A percentile compares a stretch with the other conserved stretches of the same genome.
phyloP scores from a whole-genome alignment of 2,113 vertebrate genomes.

The Syrmaticus mikado region DNA sequence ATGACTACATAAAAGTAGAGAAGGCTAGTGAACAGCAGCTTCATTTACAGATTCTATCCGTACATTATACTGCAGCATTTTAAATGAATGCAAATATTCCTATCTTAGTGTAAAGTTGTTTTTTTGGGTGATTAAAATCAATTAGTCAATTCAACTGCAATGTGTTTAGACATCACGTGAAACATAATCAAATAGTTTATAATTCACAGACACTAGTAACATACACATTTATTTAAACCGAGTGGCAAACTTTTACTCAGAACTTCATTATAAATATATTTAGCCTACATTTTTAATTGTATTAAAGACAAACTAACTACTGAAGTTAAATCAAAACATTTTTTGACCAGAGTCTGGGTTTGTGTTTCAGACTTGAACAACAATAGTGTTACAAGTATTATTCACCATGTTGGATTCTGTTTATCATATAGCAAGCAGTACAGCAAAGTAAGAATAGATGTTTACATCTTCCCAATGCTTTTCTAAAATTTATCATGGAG shows the following conservation, averaged over 20 bases:
- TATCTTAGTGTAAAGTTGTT: background rate
- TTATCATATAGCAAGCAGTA: background rate
- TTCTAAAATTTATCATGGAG: background rate
- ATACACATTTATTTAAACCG: background rate
- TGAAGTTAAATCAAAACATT: background rate
- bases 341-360: background rate
- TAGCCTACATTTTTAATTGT: background rate
- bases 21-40: background rate
- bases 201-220: background rate
- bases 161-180: background rate
- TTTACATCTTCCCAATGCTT: background rate
- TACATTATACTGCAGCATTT: background rate
- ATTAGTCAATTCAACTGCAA: background rate
- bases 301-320: background rate
- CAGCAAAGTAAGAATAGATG: background rate
- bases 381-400: background rate
- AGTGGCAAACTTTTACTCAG: background rate
- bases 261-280: slow-evolving; percentile 15
- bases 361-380: background rate
- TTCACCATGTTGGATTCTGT: background rate
- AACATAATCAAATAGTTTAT: background rate
- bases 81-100: background rate
- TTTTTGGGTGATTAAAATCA: background rate
- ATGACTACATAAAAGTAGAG: background rate
- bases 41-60: background rate